A percentile compares a stretch with the other conserved stretches of the same genome.
phyloP scores from a whole-genome alignment of 2,797 vertebrate genomes.

The Peromyscus nudipes region DNA sequence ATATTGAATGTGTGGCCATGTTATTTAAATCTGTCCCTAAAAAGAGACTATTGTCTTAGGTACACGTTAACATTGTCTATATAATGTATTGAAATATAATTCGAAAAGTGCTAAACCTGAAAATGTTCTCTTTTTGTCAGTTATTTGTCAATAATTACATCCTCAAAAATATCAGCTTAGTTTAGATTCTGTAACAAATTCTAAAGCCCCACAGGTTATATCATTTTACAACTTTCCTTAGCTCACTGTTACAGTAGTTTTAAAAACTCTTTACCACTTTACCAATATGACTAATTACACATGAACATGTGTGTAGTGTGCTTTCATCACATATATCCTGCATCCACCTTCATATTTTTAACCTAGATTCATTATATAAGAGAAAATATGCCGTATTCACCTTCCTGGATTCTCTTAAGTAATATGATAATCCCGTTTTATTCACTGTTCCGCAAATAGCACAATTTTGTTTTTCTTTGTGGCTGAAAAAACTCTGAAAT shows the following conservation, averaged over 20 bases:
- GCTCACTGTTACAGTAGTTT: background rate
- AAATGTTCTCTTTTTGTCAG: background rate
- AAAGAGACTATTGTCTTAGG: background rate
- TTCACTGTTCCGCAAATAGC: background rate
- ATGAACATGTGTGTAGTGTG: background rate
- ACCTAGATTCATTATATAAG: background rate
- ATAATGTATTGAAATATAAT: background rate
- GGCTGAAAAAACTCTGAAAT: background rate
- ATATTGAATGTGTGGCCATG: background rate
- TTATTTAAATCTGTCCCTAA: background rate
- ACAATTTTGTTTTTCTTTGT: background rate
- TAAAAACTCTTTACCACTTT: background rate
- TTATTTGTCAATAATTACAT: background rate
- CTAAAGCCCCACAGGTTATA: background rate
- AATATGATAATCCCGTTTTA: background rate
- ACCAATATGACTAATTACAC: background rate
- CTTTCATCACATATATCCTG: background rate
- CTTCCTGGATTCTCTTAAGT: background rate
- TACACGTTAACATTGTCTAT: background rate
- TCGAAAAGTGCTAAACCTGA: background rate
- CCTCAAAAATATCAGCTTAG: conserved; percentile 8
- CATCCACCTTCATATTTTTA: background rate
- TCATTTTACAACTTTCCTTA: background rate
- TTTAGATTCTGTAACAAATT: background rate
- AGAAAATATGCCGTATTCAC: background rate